Evolutionary conservation across 92 coral and sea anemone genomes (phyloP).

Genomic region (Scolanthus callimorphus): DNA sequence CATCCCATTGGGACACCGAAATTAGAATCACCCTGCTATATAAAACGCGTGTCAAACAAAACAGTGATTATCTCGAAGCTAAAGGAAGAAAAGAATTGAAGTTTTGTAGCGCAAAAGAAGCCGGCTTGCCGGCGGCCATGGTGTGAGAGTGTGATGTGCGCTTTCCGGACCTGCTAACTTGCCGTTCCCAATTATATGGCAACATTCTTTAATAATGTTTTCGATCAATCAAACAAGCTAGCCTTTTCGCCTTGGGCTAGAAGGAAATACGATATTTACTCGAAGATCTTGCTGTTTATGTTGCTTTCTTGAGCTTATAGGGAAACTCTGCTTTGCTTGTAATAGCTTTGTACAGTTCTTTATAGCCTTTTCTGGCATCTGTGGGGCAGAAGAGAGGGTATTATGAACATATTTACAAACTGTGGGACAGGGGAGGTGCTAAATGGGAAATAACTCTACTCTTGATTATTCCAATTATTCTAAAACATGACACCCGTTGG

Average conservation of each 20-base stretch:
- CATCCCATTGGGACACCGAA: constrained; percentile 47
- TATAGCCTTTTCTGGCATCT: no score
- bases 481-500: constrained; percentile 69
- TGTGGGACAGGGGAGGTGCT: background rate
- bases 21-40: constrained; percentile 60
- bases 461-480: constrained; percentile 73
- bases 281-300: constrained; percentile 53
- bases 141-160: constrained; percentile 4
- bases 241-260: constrained; percentile 83
- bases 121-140: constrained; percentile 45
- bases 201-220: constrained; percentile 74
- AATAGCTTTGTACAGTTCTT: no score
- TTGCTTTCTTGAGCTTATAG: no score
- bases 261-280: constrained; percentile 72
- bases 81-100: constrained; percentile 12
- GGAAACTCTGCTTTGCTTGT: no score
- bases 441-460: constrained; percentile 34
- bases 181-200: constrained; percentile 52
- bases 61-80: constrained; percentile 41
- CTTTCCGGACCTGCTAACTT: constrained; percentile 54
- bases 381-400: background rate
- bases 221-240: constrained; percentile 55
- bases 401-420: background rate
- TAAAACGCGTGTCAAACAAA: constrained; percentile 44
- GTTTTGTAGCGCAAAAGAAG: constrained; percentile 15